phyloP scores from a whole-genome alignment of 2,113 vertebrate genomes.

The Crotalus helleri region DNA sequence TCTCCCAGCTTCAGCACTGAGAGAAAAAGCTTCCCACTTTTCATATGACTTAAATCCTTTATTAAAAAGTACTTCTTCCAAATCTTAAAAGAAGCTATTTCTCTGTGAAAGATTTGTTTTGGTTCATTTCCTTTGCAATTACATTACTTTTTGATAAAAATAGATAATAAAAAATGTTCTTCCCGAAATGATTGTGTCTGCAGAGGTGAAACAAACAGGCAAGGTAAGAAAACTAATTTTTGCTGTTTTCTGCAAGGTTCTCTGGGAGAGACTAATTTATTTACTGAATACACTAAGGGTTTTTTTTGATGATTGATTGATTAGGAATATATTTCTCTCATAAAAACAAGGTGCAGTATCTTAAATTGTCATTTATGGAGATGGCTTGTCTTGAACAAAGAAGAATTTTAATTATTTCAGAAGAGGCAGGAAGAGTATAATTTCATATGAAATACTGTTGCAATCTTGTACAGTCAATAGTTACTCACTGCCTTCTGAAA shows the following conservation, averaged over 20 bases:
- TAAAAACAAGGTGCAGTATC: not conserved
- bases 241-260: conserved; percentile 15
- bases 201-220: not conserved
- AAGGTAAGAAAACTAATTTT: conserved; percentile 36
- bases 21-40: not conserved
- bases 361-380: not conserved
- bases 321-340: not conserved
- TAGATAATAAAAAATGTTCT: conserved; percentile 49
- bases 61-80: conserved; percentile 35
- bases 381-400: not conserved
- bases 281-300: not conserved
- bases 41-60: conserved; percentile 37
- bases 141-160: conserved; percentile 55
- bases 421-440: not conserved
- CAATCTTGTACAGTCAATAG: not conserved
- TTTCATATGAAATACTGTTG: not conserved
- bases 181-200: conserved; percentile 32
- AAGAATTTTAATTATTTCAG: not conserved
- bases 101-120: conserved; percentile 49
- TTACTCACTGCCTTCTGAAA: not conserved
- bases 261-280: conserved; percentile 9
- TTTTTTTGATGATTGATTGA: not conserved
- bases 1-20: conserved; percentile 12
- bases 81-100: conserved; percentile 33
- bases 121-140: conserved; percentile 57